These are phyloP conservation scores for Cuniculus paca DNA, from an alignment of 2,797 vertebrate species.

Conservation along the genomic window DNA sequence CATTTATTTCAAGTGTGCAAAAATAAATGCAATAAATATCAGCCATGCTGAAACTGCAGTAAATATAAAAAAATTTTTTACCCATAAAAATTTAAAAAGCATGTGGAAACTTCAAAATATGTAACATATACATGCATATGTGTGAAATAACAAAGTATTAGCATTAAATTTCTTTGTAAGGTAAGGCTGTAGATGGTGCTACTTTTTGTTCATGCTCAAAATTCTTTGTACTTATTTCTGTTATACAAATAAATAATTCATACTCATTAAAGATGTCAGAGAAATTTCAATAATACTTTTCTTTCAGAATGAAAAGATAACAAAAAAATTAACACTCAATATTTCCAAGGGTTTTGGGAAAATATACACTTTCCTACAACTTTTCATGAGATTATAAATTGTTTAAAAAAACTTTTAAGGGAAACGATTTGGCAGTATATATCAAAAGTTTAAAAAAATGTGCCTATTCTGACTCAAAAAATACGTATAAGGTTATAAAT, in stretches of 20 bases:
- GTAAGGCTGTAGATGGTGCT: not conserved
- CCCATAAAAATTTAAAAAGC: not conserved
- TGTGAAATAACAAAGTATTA: not conserved
- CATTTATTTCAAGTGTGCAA: not conserved
- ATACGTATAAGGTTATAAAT: constrained; percentile 2
- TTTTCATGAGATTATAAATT: constrained; percentile 49
- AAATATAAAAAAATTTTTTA: not conserved
- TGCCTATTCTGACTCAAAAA: constrained; percentile 47
- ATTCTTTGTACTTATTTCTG: constrained; percentile 23
- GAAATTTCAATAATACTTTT: constrained; percentile 40
- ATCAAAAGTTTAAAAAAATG: constrained; percentile 39
- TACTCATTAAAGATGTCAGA: not conserved
- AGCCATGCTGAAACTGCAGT: not conserved
- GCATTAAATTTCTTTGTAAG: not conserved
- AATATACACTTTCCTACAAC: not conserved
- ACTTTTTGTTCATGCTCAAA: not conserved
- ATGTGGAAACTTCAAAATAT: not conserved
- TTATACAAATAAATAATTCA: constrained; percentile 9
- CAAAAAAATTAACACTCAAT: constrained; percentile 19
- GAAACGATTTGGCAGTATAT: constrained; percentile 27
- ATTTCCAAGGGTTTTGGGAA: constrained; percentile 46
- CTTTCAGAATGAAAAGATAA: constrained; percentile 38
- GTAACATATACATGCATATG: not conserved
- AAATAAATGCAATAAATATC: not conserved
- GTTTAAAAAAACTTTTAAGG: not conserved